Conservation (phyloP, 53 echinoderm and acorn worm genomes). For the Actinopyga echinites region DNA sequence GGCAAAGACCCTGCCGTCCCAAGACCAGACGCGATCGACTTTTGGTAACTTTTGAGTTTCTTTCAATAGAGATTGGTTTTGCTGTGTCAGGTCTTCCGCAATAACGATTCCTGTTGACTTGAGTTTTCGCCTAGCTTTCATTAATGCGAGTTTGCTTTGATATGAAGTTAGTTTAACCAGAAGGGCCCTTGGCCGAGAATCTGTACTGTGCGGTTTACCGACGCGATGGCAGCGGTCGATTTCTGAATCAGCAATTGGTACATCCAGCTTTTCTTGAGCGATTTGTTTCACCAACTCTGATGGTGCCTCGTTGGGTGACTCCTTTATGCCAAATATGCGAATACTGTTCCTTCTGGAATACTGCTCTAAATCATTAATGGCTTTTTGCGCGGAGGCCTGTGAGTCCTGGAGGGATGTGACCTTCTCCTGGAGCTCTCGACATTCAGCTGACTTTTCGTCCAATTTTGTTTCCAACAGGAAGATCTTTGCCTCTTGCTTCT, state of each 20-base stretch:
- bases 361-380: background rate
- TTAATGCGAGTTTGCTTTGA: background rate
- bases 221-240: no score
- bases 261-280: background rate
- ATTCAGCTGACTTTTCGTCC: background rate
- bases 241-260: background rate
- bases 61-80: background rate
- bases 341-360: no score
- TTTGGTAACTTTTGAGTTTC: background rate
- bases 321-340: background rate
- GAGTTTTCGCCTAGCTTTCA: background rate
- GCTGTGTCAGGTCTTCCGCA: background rate
- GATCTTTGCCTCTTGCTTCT: no score
- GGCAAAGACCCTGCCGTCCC: background rate
- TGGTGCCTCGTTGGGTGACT: background rate
- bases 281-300: background rate
- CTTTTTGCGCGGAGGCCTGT: no score
- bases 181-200: background rate
- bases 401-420: slow-evolving; percentile 15
- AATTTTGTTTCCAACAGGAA: no score
- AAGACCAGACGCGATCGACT: background rate
- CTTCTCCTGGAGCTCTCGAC: background rate
- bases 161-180: background rate
- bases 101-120: background rate
- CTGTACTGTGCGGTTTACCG: background rate